These are phyloP conservation scores for Episyrphus balteatus DNA, from an alignment of 1,140 invertebrate genomes.

Conservation along the genomic window DNA sequence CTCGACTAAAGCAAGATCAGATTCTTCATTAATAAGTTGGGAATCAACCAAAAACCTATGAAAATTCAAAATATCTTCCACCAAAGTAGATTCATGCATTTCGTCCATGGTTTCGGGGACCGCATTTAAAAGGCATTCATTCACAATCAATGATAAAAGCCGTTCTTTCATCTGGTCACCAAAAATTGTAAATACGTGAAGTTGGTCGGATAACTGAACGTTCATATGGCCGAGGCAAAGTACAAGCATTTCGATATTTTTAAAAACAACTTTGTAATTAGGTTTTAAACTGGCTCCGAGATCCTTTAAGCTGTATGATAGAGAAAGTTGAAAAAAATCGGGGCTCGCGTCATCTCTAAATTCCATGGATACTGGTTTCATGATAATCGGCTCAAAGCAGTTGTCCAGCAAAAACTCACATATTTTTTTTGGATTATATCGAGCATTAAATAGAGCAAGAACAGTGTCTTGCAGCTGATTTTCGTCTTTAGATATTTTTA, in stretches of 20 bases:
- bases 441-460: slow-evolving; percentile 26
- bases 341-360: slow-evolving; percentile 11
- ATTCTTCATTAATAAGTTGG: slow-evolving; percentile 25
- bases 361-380: slow-evolving; percentile 25
- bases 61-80: slow-evolving; percentile 52
- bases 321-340: slow-evolving; percentile 14
- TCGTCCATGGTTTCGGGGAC: slow-evolving; percentile 63
- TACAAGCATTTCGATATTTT: slow-evolving; percentile 48
- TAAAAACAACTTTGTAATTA: slow-evolving; percentile 46
- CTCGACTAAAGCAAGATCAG: slow-evolving; percentile 44
- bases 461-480: slow-evolving; percentile 27
- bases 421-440: slow-evolving; percentile 22
- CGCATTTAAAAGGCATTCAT: slow-evolving; percentile 60
- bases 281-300: slow-evolving; percentile 15
- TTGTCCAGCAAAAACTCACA: slow-evolving; percentile 28
- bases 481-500: slow-evolving; percentile 25
- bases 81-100: slow-evolving; percentile 51
- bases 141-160: slow-evolving; percentile 54
- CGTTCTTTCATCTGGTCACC: slow-evolving; percentile 48
- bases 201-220: slow-evolving; percentile 38
- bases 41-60: slow-evolving; percentile 49
- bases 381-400: slow-evolving; percentile 28
- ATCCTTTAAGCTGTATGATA: slow-evolving; percentile 28
- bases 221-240: slow-evolving; percentile 48
- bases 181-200: slow-evolving; percentile 49